These are phyloP conservation scores for Drosophila micromelanica DNA, from an alignment of 1,140 invertebrate species.

Conservation along the genomic window DNA sequence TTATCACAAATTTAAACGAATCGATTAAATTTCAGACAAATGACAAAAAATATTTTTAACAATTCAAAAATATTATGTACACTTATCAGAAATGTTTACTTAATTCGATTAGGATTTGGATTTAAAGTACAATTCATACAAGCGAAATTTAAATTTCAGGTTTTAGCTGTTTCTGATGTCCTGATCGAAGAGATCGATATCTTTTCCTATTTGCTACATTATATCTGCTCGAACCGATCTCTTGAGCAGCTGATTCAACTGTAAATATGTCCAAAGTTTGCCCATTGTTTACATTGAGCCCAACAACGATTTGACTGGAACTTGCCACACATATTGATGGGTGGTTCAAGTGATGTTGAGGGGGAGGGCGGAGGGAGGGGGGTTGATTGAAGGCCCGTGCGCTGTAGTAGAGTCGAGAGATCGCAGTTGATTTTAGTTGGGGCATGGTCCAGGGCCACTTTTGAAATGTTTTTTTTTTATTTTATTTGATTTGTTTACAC, in stretches of 20 bases:
- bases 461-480: slow-evolving; percentile 17
- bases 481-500: slow-evolving; percentile 76
- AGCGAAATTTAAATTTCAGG: too few relatives aligned
- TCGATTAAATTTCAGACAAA: too few relatives aligned
- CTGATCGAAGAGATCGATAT: neutral
- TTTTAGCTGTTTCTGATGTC: too few relatives aligned
- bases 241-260: neutral
- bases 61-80: too few relatives aligned
- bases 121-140: too few relatives aligned
- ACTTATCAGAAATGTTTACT: too few relatives aligned
- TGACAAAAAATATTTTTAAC: too few relatives aligned
- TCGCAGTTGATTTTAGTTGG: slow-evolving; percentile 35
- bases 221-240: neutral
- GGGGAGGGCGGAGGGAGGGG: too few relatives aligned
- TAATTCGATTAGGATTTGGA: too few relatives aligned
- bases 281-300: slow-evolving; percentile 7
- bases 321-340: neutral
- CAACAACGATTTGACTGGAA: slow-evolving; percentile 1
- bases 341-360: neutral
- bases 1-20: too few relatives aligned
- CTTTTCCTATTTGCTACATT: neutral
- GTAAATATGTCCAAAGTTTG: slow-evolving; percentile 1
- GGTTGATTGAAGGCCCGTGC: too few relatives aligned
- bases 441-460: slow-evolving; percentile 25
- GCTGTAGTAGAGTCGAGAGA: neutral